Percentiles rank a stretch among this genome's conserved stretches.
Evolutionary conservation across 2,113 vertebrate genomes (phyloP).

Genomic region (Macquaria australasica): DNA sequence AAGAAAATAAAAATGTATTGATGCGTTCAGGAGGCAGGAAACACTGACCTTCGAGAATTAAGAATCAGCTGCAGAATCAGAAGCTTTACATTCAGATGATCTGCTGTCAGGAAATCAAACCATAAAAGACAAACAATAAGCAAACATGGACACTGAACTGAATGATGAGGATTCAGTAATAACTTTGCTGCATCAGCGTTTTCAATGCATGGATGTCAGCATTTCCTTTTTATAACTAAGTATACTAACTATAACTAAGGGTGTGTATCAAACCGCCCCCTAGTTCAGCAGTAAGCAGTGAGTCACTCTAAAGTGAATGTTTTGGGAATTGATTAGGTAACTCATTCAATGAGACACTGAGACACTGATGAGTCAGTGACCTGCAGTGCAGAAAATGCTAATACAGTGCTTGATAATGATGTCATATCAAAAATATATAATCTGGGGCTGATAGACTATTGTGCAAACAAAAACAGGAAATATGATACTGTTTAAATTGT

Average conservation of each 20-base stretch:
- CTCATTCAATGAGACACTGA: slow-evolving; percentile 35
- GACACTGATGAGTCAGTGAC: slow-evolving; percentile 28
- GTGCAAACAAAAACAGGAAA: neutral
- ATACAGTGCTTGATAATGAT: slow-evolving; percentile 24
- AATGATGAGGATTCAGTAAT: neutral
- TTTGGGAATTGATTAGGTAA: slow-evolving; percentile 40
- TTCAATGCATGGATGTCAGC: neutral
- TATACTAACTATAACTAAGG: neutral
- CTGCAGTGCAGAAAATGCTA: slow-evolving; percentile 45
- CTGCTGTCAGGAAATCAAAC: slow-evolving; percentile 34
- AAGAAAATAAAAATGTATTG: neutral
- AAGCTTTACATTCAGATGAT: slow-evolving; percentile 45
- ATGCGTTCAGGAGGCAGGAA: neutral
- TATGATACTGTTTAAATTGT: neutral
- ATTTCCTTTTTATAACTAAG: slow-evolving; percentile 21
- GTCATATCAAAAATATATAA: neutral
- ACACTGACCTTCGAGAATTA: neutral
- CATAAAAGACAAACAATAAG: neutral
- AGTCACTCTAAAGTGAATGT: slow-evolving; percentile 41
- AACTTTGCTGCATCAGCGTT: slow-evolving; percentile 1
- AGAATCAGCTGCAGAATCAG: slow-evolving; percentile 23
- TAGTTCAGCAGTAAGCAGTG: slow-evolving; percentile 21
- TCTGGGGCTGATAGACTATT: neutral
- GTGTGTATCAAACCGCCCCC: neutral
- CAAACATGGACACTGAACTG: slow-evolving; percentile 20